phyloP scores from a whole-genome alignment of 2,113 vertebrate species.

The Pedetes capensis region DNA sequence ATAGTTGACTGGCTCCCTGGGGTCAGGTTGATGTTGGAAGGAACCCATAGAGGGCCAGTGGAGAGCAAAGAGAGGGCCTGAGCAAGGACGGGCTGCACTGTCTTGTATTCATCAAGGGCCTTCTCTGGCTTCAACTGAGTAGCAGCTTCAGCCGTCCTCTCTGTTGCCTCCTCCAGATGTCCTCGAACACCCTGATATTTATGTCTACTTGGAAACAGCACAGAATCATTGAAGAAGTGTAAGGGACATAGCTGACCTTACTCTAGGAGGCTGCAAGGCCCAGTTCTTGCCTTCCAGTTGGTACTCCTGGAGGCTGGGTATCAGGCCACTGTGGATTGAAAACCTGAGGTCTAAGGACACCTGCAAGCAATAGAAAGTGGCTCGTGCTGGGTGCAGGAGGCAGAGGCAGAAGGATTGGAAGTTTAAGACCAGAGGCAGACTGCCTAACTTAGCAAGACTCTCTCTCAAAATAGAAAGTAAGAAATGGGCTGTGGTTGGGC shows the following conservation, averaged over 20 bases:
- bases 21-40: background rate
- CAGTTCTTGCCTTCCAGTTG: background rate
- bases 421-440: too few relatives aligned
- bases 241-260: background rate
- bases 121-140: background rate
- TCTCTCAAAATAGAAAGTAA: too few relatives aligned
- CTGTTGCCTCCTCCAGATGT: background rate
- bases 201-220: conserved; percentile 25
- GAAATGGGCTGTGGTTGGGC: too few relatives aligned
- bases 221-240: background rate
- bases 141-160: background rate
- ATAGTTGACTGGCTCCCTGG: background rate
- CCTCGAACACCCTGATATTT: background rate
- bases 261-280: background rate
- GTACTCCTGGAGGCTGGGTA: accelerated
- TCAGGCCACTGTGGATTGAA: background rate
- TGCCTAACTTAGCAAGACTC: too few relatives aligned
- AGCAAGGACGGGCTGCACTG: background rate
- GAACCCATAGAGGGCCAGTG: background rate
- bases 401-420: too few relatives aligned
- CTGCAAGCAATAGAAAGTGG: background rate
- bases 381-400: too few relatives aligned
- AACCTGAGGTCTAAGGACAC: background rate
- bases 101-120: background rate
- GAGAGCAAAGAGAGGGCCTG: accelerated